Evolutionary conservation across 2,888 invertebrate species (phyloP), one percentile per base, ranked within the genome.

Genomic region (Hydrotaea diabolus): DNA sequence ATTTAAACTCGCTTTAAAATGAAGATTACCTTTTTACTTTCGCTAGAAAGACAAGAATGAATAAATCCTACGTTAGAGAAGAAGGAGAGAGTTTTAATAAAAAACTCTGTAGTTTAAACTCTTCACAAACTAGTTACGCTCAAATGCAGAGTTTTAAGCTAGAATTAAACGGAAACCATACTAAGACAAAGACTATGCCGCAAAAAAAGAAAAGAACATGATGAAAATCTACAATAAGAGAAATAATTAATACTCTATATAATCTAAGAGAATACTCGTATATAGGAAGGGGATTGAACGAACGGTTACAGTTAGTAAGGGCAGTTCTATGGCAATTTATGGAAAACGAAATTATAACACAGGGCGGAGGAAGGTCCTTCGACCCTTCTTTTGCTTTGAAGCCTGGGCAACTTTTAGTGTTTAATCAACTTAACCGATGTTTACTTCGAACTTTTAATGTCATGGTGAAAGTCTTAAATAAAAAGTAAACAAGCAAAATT

Each of bases 381-480:
- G 43, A 49, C 49, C 49, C n/a, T n/a, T n/a, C n/a, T n/a, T 49
- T 15, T 43, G 49, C n/a, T n/a, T 49, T n/a, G n/a, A n/a, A n/a
- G n/a, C n/a, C 13, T 49, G 49, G n/a, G 15, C 49, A 49, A 49
- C 15, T 7, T 49, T 49, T 49, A 49, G 49, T 49, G 8, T n/a
- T 69, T 69, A 69, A 69, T 69, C 69, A 43, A 55, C 55, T 73
- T 55, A 74, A 57, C 55, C 74, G 43, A 74, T 21, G 57, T 17
- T 43, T 36, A 21, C 8, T 57, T 3, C 1, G 39, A 57, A 74
- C 8, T 7, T n/a, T 17, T 31, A 13, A 74, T 9, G 31, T 26
- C 31, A 46, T 69, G 69, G 21, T 69, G 69, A 69, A 69, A 69
- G 46, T 69, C 69, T 69, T 46, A 69, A 69, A 23, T 23, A 19